phyloP scores from a whole-genome alignment of 1,140 invertebrate genomes.

The Bombyx mandarina region DNA sequence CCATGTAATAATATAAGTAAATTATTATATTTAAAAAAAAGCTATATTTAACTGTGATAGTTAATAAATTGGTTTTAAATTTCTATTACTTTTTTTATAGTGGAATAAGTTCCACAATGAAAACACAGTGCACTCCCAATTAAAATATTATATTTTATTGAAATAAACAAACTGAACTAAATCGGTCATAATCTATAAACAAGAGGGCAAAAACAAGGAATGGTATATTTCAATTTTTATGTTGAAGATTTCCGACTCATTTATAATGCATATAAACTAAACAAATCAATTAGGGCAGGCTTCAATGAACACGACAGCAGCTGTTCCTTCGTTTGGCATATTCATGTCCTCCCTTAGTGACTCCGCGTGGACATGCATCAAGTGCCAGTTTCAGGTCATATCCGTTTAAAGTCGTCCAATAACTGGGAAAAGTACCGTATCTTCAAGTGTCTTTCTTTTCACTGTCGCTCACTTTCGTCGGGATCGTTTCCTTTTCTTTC shows the following conservation, averaged over 20 bases:
- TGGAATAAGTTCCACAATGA: constrained; percentile 6
- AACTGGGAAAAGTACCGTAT: constrained; percentile 27
- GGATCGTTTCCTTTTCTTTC: constrained; percentile 68
- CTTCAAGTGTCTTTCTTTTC: constrained; percentile 66
- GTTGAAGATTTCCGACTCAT: constrained; percentile 38
- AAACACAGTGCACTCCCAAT: constrained; percentile 18
- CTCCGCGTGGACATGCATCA: constrained; percentile 36
- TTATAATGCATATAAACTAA: constrained; percentile 45
- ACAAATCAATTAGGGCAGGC: constrained; percentile 20
- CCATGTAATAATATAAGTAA: too few relatives aligned
- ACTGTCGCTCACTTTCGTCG: constrained; percentile 41
- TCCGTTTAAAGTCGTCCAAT: constrained; percentile 64
- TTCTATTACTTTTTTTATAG: not conserved
- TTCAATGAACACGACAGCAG: constrained; percentile 42
- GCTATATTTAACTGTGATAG: constrained; percentile 29
- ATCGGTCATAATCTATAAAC: constrained; percentile 52
- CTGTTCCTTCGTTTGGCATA: constrained; percentile 48
- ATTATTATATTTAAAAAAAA: not conserved
- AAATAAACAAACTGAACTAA: constrained; percentile 61
- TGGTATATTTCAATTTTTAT: constrained; percentile 30
- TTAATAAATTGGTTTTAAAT: constrained; percentile 21
- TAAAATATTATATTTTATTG: constrained; percentile 63
- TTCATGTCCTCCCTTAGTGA: constrained; percentile 45
- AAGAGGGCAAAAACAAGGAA: constrained; percentile 39
- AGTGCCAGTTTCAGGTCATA: constrained; percentile 57